Percentiles rank a stretch among this genome's conserved stretches.
These are phyloP conservation scores for Neodontobutis hainanensis DNA, from an alignment of 2,113 vertebrate species.

Conservation along the genomic window DNA sequence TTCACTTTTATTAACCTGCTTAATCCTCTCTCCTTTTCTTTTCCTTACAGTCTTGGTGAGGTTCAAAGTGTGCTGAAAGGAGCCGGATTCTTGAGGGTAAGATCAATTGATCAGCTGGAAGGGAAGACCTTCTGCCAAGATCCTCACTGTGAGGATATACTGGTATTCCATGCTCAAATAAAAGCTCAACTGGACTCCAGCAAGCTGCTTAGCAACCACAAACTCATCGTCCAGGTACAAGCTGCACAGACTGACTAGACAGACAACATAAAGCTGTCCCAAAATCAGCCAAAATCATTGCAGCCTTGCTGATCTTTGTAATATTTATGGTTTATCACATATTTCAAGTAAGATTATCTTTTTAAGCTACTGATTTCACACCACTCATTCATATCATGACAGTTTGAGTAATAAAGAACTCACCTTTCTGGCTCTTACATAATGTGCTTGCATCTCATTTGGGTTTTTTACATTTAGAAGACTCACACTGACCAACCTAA, in stretches of 20 bases:
- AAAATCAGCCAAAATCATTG: slow-evolving; percentile 19
- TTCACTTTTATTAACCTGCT: slow-evolving; percentile 4
- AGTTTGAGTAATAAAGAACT: slow-evolving; percentile 39
- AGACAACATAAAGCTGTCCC: slow-evolving; percentile 12
- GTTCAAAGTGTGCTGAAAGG: slow-evolving; percentile 76
- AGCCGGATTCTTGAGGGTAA: slow-evolving; percentile 81
- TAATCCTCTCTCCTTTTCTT: background rate
- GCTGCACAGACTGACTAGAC: background rate
- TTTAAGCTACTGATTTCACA: slow-evolving; percentile 48
- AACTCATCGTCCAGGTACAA: slow-evolving; percentile 88
- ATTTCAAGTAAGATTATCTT: slow-evolving; percentile 54
- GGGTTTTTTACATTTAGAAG: too few relatives aligned
- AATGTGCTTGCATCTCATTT: too few relatives aligned
- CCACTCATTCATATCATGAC: slow-evolving; percentile 12
- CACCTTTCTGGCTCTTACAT: slow-evolving; percentile 5
- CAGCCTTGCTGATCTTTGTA: slow-evolving; percentile 13
- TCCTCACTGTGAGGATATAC: slow-evolving; percentile 83
- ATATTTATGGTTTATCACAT: slow-evolving; percentile 45
- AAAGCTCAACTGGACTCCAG: slow-evolving; percentile 80
- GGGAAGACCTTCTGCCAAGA: slow-evolving; percentile 83
- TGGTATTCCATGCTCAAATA: slow-evolving; percentile 84
- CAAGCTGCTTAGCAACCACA: slow-evolving; percentile 80
- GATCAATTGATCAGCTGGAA: slow-evolving; percentile 75
- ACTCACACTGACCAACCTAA: too few relatives aligned
- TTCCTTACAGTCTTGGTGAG: slow-evolving; percentile 80